Percentiles rank a stretch among this genome's conserved stretches.
Conservation (phyloP, 2,113 vertebrate species). For the Perca schrenkii region DNA sequence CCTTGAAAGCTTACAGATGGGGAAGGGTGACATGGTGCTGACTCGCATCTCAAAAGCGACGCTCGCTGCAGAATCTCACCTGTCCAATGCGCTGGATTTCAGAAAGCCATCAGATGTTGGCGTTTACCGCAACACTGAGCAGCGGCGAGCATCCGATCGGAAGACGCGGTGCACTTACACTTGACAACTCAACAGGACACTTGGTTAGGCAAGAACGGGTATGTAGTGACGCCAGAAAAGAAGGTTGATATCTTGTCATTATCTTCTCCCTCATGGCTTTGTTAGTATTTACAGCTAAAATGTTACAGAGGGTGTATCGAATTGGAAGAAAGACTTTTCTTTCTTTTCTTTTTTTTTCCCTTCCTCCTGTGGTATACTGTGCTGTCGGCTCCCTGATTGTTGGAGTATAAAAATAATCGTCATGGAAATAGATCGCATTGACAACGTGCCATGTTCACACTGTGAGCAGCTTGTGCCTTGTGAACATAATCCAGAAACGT, state of each 20-base stretch:
- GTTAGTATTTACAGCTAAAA: conserved; percentile 77
- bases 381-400: conserved; percentile 82
- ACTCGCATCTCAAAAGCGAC: conserved; percentile 82
- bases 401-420: conserved; percentile 87
- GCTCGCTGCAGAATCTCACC: conserved; percentile 84
- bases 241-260: conserved; percentile 78
- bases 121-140: conserved; percentile 86
- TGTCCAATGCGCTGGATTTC: conserved; percentile 83
- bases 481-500: conserved; percentile 88
- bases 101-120: conserved; percentile 84
- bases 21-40: conserved; percentile 84
- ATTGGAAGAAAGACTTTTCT: conserved; percentile 75
- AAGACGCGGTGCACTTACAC: conserved; percentile 66
- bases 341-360: conserved; percentile 17
- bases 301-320: conserved; percentile 77
- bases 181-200: conserved; percentile 80
- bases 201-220: conserved; percentile 63
- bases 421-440: conserved; percentile 94
- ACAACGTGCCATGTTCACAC: conserved; percentile 93
- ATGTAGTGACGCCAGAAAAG: conserved; percentile 59
- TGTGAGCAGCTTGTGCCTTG: conserved; percentile 92
- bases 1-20: conserved; percentile 84
- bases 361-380: conserved; percentile 74
- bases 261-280: conserved; percentile 73
- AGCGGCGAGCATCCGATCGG: conserved; percentile 81